A percentile compares a stretch with the other conserved stretches of the same genome.
phyloP scores from a whole-genome alignment of 2,888 invertebrate genomes.

The Epiblema foenella region DNA sequence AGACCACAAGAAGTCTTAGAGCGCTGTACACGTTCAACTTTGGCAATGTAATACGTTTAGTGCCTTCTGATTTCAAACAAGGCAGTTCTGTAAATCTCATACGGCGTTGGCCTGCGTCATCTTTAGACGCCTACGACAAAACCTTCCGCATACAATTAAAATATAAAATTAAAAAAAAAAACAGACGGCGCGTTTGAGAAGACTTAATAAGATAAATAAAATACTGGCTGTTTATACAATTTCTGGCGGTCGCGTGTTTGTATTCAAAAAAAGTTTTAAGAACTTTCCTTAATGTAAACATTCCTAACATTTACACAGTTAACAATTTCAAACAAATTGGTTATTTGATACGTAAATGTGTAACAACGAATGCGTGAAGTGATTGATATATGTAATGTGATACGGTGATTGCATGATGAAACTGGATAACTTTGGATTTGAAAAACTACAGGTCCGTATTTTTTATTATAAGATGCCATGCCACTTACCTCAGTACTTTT shows the following conservation, averaged over 20 bases:
- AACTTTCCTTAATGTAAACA: constrained; percentile 11
- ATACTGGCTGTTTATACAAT: constrained; percentile 18
- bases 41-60: constrained; percentile 55
- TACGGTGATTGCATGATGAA: constrained; percentile 65
- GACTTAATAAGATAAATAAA: background rate
- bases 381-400: constrained; percentile 42
- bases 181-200: background rate
- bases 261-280: constrained; percentile 1
- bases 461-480: constrained; percentile 9
- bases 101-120: constrained; percentile 71
- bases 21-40: constrained; percentile 62
- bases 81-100: constrained; percentile 68
- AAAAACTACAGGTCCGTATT: constrained; percentile 74
- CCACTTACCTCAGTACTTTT: background rate
- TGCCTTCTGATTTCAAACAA: constrained; percentile 64
- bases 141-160: constrained; percentile 57
- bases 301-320: background rate
- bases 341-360: constrained; percentile 35
- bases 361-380: constrained; percentile 39
- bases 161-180: constrained; percentile 23
- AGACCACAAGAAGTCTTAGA: constrained; percentile 58
- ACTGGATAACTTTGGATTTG: constrained; percentile 81
- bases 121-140: constrained; percentile 69
- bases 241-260: constrained; percentile 4
- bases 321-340: constrained; percentile 19